phyloP scores from a whole-genome alignment of 2,888 invertebrate species.

The Drosophila melanosoma region DNA sequence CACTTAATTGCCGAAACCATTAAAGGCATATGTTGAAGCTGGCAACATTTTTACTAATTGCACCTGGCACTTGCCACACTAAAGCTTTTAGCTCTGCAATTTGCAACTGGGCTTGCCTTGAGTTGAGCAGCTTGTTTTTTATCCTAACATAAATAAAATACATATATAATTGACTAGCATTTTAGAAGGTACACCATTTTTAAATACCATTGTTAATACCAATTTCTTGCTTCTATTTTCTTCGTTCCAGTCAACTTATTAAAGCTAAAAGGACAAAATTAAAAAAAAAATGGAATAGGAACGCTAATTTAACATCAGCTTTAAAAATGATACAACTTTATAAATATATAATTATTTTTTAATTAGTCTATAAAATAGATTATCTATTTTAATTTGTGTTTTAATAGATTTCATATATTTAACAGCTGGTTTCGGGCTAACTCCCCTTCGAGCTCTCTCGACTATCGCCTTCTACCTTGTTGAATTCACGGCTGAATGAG shows the following conservation, averaged over 20 bases:
- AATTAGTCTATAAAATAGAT: not conserved
- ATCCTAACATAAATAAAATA: too few species aligned
- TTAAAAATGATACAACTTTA: not conserved
- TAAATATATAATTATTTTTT: not conserved
- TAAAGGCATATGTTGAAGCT: slow-evolving; percentile 36
- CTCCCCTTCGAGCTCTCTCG: too few species aligned
- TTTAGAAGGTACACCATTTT: not conserved
- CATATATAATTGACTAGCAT: not conserved
- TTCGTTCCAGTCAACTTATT: too few species aligned
- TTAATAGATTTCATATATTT: not conserved
- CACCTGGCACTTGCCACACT: slow-evolving; percentile 28
- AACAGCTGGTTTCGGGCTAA: too few species aligned
- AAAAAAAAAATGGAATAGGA: not conserved
- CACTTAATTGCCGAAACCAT: slow-evolving; percentile 39
- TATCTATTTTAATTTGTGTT: not conserved
- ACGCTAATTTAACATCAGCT: not conserved
- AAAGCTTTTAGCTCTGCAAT: slow-evolving; percentile 4
- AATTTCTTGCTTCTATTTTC: not conserved
- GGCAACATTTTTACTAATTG: slow-evolving; percentile 58
- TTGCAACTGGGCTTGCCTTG: too few species aligned
- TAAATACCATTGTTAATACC: too few species aligned
- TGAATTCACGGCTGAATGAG: too few species aligned
- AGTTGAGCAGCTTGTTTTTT: not conserved
- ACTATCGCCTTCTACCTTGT: not conserved
- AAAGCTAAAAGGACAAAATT: not conserved